phyloP scores from a whole-genome alignment of 2,113 vertebrate genomes.

The Mus spicilegus region DNA sequence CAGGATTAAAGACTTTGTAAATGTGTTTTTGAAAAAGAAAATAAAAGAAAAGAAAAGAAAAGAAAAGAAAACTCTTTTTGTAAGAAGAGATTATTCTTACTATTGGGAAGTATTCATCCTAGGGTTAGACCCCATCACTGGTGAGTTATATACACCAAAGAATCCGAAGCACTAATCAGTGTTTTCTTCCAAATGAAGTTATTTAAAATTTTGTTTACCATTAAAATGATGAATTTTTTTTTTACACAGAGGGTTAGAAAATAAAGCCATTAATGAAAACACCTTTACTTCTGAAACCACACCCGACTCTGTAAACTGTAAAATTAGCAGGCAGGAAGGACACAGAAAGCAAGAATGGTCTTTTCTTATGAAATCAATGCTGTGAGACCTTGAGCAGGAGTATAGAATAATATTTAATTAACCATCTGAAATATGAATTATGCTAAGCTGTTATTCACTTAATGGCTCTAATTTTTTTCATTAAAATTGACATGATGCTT shows the following conservation, averaged over 20 bases:
- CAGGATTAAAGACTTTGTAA: neutral
- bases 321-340: neutral
- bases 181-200: neutral
- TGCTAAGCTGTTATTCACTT: neutral
- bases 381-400: neutral
- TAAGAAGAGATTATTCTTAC: neutral
- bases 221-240: neutral
- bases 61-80: neutral
- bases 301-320: neutral
- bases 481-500: neutral
- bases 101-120: neutral
- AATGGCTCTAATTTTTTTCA: neutral
- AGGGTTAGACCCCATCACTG: neutral
- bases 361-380: neutral
- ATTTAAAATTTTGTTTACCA: neutral
- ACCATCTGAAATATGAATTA: conserved; percentile 52
- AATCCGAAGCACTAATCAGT: neutral
- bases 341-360: neutral
- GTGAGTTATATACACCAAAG: neutral
- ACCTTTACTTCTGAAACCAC: neutral
- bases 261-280: neutral
- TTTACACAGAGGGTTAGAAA: conserved; percentile 23
- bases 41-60: neutral
- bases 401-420: conserved; percentile 47
- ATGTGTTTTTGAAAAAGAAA: conserved; percentile 16